phyloP scores from a whole-genome alignment of 2,797 vertebrate species.

The Psittacula echo region DNA sequence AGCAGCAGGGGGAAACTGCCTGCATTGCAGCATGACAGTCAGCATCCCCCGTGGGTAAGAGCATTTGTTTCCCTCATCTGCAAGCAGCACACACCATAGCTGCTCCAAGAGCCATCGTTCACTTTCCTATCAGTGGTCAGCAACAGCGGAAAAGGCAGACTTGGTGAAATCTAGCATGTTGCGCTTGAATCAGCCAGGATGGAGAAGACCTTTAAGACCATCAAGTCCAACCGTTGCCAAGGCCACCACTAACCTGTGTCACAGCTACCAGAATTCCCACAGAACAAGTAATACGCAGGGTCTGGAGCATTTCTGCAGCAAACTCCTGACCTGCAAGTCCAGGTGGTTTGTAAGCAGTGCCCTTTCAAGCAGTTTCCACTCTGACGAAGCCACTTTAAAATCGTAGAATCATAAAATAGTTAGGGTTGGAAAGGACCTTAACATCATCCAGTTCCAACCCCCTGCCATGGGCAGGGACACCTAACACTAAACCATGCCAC shows the following conservation, averaged over 20 bases:
- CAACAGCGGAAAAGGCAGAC: background rate
- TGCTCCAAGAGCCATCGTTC: background rate
- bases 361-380: background rate
- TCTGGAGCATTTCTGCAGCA: background rate
- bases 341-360: background rate
- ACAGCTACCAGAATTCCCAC: background rate
- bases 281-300: background rate
- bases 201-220: background rate
- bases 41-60: background rate
- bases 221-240: background rate
- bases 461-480: too few species aligned
- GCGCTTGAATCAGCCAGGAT: background rate
- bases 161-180: background rate
- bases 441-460: too few species aligned
- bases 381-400: background rate
- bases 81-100: background rate
- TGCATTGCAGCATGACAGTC: constrained; percentile 22
- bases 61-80: background rate
- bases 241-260: background rate
- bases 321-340: background rate
- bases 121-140: background rate
- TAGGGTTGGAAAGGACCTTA: too few species aligned
- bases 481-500: too few species aligned
- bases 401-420: too few species aligned
- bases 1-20: constrained; percentile 16